A percentile compares a stretch with the other conserved stretches of the same genome.
phyloP scores from a whole-genome alignment of 2,888 invertebrate genomes.

The Callosobruchus maculatus region DNA sequence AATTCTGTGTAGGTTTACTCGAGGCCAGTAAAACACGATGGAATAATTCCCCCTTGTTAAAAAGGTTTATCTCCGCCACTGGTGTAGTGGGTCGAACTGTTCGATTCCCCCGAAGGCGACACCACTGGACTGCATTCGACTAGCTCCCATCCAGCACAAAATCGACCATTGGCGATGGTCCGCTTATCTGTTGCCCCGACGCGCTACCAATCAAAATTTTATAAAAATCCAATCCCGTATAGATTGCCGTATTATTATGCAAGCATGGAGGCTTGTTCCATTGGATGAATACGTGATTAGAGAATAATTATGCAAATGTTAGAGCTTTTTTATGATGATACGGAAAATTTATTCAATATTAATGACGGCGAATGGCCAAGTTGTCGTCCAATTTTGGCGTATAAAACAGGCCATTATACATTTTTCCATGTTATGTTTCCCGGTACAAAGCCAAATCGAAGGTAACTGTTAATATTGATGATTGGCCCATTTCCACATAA shows the following conservation, averaged over 20 bases:
- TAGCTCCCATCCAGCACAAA: not conserved
- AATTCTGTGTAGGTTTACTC: too few species aligned
- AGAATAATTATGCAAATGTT: constrained; percentile 23
- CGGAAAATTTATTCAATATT: constrained; percentile 23
- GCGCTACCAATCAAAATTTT: not conserved
- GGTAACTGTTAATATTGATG: not conserved
- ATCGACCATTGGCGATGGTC: not conserved
- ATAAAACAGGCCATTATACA: constrained; percentile 3
- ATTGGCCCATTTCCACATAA: not conserved
- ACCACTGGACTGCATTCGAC: not conserved
- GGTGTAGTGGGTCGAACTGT: too few species aligned
- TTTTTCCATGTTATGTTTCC: not conserved
- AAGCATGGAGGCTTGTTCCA: constrained; percentile 12
- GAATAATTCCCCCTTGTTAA: too few species aligned
- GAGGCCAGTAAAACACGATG: too few species aligned
- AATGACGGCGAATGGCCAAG: constrained; percentile 11
- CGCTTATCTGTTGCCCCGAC: not conserved
- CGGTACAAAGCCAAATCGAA: not conserved
- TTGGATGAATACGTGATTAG: constrained; percentile 21
- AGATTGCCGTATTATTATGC: constrained; percentile 19
- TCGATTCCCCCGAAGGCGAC: not conserved
- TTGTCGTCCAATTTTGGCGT: constrained; percentile 17
- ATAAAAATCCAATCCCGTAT: not conserved
- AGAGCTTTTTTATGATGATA: constrained; percentile 16
- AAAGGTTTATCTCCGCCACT: too few species aligned